Evolutionary conservation across 2,888 invertebrate genomes (phyloP), one percentile per base, ranked within the genome.

Genomic region (Tyria jacobaeae): DNA sequence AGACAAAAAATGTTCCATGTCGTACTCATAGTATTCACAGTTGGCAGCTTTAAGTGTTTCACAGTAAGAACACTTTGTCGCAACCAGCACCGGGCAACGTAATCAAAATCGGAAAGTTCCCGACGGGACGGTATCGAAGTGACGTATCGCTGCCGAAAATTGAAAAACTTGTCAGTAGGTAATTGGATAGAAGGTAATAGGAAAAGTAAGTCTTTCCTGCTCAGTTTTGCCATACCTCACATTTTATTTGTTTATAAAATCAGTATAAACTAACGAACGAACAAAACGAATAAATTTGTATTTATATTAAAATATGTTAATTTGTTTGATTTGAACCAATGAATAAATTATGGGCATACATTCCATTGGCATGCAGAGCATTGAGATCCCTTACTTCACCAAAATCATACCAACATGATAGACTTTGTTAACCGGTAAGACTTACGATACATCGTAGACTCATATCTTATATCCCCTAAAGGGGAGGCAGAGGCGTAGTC

Each of bases 1-100:
- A 7, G 9, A 15, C 24, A 24, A 37, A 37, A 14, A 24, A 25
- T 37, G 9, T 24, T 15, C 35, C 52, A 24, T 25, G 37, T 24
- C 35, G 12, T 12, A 24, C 1, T 5, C 12, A 2, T 51, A 17
- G 14, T 37, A 21, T 52, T 24, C 15, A 9, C 14, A 15, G 2
- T 52, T 52, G 15, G 15, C 47, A 35, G 15, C 51, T 52, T 34
- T 21, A 27, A 55, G 34, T 56, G 44, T 48, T 47, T 21, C n/a
- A 35, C 56, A 15, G 17, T 55, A 24, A 4, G 5, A 6, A 48
- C 24, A 48, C 24, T 48, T 56, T 56, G 35, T 35, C 21, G 35
- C 48, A 49, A 24, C 21, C 7, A 34, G 34, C 14, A 34, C 21
- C 24, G 35, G 47, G 48, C 37, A 48, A 57, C 49, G 57, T 57